These are phyloP conservation scores for Drosophila santomea DNA, from an alignment of 1,140 invertebrate genomes.

Conservation along the genomic window DNA sequence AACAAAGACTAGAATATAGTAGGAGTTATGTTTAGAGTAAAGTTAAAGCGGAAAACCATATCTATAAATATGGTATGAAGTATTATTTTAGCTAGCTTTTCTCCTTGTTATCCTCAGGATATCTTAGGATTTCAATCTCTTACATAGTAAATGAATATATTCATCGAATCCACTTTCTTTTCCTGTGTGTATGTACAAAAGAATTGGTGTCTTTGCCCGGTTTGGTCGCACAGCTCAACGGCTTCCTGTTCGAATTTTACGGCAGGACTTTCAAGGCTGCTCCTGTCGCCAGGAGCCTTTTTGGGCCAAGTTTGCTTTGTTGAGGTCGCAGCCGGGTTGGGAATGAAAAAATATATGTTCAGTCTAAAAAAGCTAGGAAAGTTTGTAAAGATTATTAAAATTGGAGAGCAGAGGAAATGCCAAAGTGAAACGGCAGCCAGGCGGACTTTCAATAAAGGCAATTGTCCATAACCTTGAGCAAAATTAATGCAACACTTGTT, in stretches of 20 bases:
- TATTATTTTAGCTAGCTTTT: background rate
- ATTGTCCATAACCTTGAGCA: slow-evolving; percentile 17
- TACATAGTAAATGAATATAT: too few relatives aligned
- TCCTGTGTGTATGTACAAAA: background rate
- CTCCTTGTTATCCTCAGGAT: background rate
- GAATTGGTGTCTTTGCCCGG: slow-evolving; percentile 4
- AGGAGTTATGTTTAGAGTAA: too few relatives aligned
- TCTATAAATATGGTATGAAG: too few relatives aligned
- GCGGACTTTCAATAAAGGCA: slow-evolving; percentile 6
- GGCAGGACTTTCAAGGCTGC: slow-evolving; percentile 30
- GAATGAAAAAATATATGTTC: slow-evolving; percentile 5
- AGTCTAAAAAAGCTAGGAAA: slow-evolving; percentile 24
- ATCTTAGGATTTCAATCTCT: too few relatives aligned
- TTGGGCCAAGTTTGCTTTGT: slow-evolving; percentile 27
- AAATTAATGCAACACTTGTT: slow-evolving; percentile 13
- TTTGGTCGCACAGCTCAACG: slow-evolving; percentile 16
- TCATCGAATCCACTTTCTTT: background rate
- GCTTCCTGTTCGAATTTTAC: slow-evolving; percentile 28
- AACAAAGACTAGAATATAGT: too few relatives aligned
- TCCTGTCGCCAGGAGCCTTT: slow-evolving; percentile 24
- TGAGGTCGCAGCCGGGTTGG: slow-evolving; percentile 34
- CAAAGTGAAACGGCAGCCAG: slow-evolving; percentile 23
- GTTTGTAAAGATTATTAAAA: slow-evolving; percentile 43
- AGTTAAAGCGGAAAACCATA: too few relatives aligned
- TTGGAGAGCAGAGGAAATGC: slow-evolving; percentile 3